Conservation (phyloP, 2,113 vertebrate species). For the Poeciliopsis prolifica region DNA sequence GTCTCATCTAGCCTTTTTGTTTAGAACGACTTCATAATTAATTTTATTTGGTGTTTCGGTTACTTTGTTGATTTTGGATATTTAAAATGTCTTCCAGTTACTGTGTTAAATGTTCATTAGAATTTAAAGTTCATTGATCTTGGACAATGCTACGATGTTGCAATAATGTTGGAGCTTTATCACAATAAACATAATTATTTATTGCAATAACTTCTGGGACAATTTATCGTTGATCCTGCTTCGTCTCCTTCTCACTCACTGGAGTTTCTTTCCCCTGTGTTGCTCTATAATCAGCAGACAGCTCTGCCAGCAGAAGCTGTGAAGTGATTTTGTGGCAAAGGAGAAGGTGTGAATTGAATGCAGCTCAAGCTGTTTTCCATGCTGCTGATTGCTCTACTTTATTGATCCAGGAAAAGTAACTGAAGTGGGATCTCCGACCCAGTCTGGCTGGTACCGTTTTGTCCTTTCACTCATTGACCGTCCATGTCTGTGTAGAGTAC, state of each 20-base stretch:
- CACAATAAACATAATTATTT: too few relatives aligned
- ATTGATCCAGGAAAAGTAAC: slow-evolving; percentile 50
- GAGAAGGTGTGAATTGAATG: slow-evolving; percentile 51
- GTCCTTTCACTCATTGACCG: neutral
- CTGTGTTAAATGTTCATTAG: too few relatives aligned
- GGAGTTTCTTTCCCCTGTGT: neutral
- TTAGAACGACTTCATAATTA: too few relatives aligned
- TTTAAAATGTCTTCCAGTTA: too few relatives aligned
- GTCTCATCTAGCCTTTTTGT: too few relatives aligned
- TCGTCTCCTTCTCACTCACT: neutral
- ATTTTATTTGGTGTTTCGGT: too few relatives aligned
- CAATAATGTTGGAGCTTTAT: too few relatives aligned
- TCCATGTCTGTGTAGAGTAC: slow-evolving; percentile 80
- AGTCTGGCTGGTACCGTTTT: neutral
- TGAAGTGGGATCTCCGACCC: slow-evolving; percentile 7
- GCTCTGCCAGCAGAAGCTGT: slow-evolving; percentile 38
- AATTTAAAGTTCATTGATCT: too few relatives aligned
- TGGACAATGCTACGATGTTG: too few relatives aligned
- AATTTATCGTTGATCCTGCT: neutral
- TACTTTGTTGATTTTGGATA: too few relatives aligned
- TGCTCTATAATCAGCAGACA: slow-evolving; percentile 21
- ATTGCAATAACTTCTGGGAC: too few relatives aligned
- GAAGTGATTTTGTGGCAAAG: slow-evolving; percentile 21
- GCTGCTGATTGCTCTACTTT: slow-evolving; percentile 36
- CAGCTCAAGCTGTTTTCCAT: slow-evolving; percentile 48